Conservation (phyloP, 2,888 invertebrate species). For the Agrotis ipsilon region DNA sequence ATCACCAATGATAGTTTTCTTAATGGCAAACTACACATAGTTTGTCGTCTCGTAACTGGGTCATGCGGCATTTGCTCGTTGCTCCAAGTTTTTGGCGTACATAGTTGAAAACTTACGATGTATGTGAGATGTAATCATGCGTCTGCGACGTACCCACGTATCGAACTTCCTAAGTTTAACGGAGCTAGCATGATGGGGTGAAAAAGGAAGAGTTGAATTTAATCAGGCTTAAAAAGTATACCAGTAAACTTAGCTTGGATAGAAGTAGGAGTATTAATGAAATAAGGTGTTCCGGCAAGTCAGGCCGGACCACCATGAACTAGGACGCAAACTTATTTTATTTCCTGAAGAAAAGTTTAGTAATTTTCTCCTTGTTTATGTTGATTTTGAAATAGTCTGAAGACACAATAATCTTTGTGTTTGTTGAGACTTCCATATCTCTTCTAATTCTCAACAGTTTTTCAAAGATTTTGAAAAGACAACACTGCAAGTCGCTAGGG, state of each 20-base stretch:
- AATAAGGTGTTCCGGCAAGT: not conserved
- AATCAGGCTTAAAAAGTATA: not conserved
- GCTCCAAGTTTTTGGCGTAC: slow-evolving; percentile 52
- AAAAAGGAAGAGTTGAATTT: slow-evolving; percentile 11
- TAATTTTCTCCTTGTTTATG: too few species aligned
- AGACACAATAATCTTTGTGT: too few species aligned
- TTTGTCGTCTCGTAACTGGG: slow-evolving; percentile 45
- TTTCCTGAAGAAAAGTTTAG: too few species aligned
- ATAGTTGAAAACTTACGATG: slow-evolving; percentile 52
- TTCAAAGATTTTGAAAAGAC: too few species aligned
- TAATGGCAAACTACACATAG: slow-evolving; percentile 45
- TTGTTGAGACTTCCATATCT: too few species aligned
- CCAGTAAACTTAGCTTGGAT: not conserved
- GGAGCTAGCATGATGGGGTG: slow-evolving; percentile 35
- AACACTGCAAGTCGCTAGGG: too few species aligned
- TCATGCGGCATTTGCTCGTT: slow-evolving; percentile 46
- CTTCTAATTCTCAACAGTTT: too few species aligned
- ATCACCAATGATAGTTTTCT: slow-evolving; percentile 34
- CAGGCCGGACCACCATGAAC: too few species aligned
- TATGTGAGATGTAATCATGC: slow-evolving; percentile 55
- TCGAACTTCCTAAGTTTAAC: slow-evolving; percentile 45
- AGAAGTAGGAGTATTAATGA: too few species aligned
- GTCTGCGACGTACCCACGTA: slow-evolving; percentile 26
- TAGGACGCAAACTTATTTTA: too few species aligned
- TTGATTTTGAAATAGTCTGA: too few species aligned